These are phyloP conservation scores for Raphicerus campestris DNA, from an alignment of 2,113 vertebrate species.

Conservation along the genomic window DNA sequence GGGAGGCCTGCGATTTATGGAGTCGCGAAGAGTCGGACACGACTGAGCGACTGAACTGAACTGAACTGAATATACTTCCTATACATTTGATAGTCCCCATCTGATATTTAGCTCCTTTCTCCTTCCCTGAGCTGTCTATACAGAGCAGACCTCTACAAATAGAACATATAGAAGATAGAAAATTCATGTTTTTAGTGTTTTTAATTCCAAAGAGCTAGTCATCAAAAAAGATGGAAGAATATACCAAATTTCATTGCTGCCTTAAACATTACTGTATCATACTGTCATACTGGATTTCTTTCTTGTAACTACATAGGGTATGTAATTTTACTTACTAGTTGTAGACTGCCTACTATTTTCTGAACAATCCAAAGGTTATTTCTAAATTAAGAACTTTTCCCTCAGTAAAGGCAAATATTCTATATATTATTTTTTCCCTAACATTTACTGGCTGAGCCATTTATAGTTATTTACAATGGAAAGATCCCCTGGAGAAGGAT, in stretches of 20 bases:
- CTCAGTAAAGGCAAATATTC: background rate
- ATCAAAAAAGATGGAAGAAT: background rate
- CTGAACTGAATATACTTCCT: background rate
- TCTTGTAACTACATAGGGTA: background rate
- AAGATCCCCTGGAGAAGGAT: background rate
- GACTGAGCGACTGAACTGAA: too few species aligned
- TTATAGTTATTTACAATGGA: background rate
- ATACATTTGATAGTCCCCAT: background rate
- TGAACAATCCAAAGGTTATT: background rate
- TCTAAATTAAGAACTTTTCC: background rate
- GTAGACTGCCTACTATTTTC: background rate
- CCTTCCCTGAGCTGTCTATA: background rate
- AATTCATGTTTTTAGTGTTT: background rate
- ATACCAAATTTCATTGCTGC: background rate
- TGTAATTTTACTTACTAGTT: background rate
- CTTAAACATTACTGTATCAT: background rate
- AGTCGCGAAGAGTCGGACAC: too few species aligned
- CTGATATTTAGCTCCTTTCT: background rate
- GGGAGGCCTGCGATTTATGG: too few species aligned
- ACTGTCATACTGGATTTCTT: background rate
- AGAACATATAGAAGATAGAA: background rate
- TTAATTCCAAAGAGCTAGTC: conserved; percentile 27
- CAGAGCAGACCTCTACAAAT: background rate
- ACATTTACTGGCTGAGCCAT: background rate
- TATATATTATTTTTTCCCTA: background rate